These are phyloP conservation scores for Troides helena DNA, from an alignment of 2,888 invertebrate species.

Conservation along the genomic window DNA sequence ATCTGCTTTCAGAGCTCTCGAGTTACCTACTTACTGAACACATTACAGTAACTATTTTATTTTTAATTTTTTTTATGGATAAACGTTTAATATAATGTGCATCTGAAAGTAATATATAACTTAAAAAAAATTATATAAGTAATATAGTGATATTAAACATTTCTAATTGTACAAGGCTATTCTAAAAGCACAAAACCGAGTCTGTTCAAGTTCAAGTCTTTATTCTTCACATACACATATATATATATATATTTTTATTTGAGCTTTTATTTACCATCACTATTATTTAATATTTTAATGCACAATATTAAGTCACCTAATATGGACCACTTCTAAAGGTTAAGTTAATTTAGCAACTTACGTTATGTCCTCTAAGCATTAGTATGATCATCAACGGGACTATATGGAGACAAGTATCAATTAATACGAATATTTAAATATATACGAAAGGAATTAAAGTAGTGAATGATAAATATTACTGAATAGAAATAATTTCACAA, in stretches of 20 bases:
- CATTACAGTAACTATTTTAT: conserved; percentile 55
- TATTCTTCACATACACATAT: conserved; percentile 63
- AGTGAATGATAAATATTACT: conserved; percentile 9
- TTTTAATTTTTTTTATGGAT: conserved; percentile 25
- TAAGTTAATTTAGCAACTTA: conserved; percentile 32
- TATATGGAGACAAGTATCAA: too few species aligned
- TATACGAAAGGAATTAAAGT: conserved; percentile 13
- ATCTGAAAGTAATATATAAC: conserved; percentile 37
- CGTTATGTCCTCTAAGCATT: conserved; percentile 27
- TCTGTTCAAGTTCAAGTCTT: conserved; percentile 72
- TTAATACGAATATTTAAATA: conserved; percentile 14
- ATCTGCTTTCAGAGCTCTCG: not conserved
- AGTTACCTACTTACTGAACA: conserved; percentile 59
- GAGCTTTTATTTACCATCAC: conserved; percentile 67
- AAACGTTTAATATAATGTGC: conserved; percentile 44
- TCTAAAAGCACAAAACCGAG: conserved; percentile 68
- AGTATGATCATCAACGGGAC: conserved; percentile 12
- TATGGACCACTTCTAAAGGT: conserved; percentile 77
- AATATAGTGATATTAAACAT: conserved; percentile 53
- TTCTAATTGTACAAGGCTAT: conserved; percentile 62
- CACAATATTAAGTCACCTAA: conserved; percentile 78
- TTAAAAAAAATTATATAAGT: conserved; percentile 36
- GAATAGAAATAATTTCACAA: conserved; percentile 17
- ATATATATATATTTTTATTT: conserved; percentile 41
- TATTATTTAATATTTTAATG: conserved; percentile 70